phyloP scores from a whole-genome alignment of 2,888 invertebrate species.

The Xanthostigma xanthostigma region DNA sequence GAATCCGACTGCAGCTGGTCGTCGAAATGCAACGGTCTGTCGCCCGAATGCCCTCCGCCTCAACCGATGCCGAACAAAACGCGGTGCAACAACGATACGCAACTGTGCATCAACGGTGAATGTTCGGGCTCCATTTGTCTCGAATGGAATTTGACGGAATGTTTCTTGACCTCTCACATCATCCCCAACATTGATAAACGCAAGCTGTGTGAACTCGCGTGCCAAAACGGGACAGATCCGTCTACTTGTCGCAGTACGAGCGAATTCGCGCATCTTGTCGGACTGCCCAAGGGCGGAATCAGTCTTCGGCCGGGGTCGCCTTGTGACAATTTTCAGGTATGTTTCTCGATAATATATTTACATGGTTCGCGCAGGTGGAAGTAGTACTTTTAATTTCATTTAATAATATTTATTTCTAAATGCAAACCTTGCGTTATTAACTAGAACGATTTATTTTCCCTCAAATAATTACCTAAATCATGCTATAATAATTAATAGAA shows the following conservation, averaged over 20 bases:
- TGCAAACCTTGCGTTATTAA: too few relatives aligned
- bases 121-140: conserved; percentile 93
- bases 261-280: conserved; percentile 61
- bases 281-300: conserved; percentile 65
- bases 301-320: conserved; percentile 90
- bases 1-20: conserved; percentile 84
- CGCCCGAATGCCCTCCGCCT: conserved; percentile 79
- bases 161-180: conserved; percentile 76
- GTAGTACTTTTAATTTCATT: too few relatives aligned
- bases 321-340: conserved; percentile 92
- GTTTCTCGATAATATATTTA: neutral
- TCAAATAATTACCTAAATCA: too few relatives aligned
- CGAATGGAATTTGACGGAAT: conserved; percentile 87
- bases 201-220: conserved; percentile 91
- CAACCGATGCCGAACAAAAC: conserved; percentile 72
- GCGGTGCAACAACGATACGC: conserved; percentile 87
- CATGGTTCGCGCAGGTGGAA: too few relatives aligned
- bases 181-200: conserved; percentile 64
- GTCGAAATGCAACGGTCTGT: conserved; percentile 70
- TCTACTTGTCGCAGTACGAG: conserved; percentile 73
- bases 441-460: too few relatives aligned
- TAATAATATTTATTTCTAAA: too few relatives aligned
- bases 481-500: too few relatives aligned
- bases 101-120: conserved; percentile 77
- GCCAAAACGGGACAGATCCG: conserved; percentile 66